Evolutionary conservation across 2,888 invertebrate genomes (phyloP).

Genomic region (Micropterix aruncella): DNA sequence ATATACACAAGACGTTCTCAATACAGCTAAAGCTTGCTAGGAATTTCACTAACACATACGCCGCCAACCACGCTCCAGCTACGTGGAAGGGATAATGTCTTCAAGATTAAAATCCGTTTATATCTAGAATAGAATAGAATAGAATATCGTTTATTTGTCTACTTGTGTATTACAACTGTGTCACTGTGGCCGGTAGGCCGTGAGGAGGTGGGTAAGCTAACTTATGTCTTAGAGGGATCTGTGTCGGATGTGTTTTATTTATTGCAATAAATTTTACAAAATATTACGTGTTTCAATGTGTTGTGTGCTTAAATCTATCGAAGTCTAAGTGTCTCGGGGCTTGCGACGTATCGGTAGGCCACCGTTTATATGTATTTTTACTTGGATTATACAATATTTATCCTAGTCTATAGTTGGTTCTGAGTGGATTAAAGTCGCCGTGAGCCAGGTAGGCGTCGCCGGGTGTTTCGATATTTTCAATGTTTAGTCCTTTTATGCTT

Average conservation of each 20-base stretch:
- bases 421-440: too few relatives aligned
- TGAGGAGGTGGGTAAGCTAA: conserved; percentile 1
- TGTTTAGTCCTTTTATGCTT: neutral
- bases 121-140: too few relatives aligned
- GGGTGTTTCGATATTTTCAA: conserved; percentile 1
- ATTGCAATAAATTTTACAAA: too few relatives aligned
- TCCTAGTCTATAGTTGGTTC: neutral
- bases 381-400: neutral
- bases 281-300: neutral
- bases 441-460: conserved; percentile 1
- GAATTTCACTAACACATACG: too few relatives aligned
- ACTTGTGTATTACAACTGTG: too few relatives aligned
- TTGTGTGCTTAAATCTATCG: neutral
- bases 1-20: too few relatives aligned
- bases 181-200: conserved; percentile 1
- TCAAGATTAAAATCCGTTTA: too few relatives aligned
- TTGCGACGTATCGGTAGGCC: neutral
- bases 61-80: too few relatives aligned
- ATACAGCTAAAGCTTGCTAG: too few relatives aligned
- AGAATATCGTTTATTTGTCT: too few relatives aligned
- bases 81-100: too few relatives aligned
- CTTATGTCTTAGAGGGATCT: conserved; percentile 1
- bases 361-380: neutral
- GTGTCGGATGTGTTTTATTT: conserved; percentile 1
- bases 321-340: neutral